Evolutionary conservation across 92 coral and sea anemone species (phyloP), one percentile per base, ranked within the genome.

Genomic region (Siderastrea siderea): DNA sequence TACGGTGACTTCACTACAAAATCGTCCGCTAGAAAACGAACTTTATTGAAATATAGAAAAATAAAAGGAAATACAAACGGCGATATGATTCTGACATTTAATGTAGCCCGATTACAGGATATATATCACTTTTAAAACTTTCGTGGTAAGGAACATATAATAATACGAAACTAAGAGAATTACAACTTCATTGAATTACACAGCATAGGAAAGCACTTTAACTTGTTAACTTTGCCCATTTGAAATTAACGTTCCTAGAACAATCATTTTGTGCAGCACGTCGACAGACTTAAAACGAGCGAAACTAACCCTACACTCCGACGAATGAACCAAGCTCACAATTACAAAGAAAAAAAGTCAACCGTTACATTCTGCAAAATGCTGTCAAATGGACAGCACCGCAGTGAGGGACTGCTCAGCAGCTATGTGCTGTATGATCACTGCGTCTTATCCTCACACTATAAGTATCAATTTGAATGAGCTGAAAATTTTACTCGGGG

Each of bases 21-120:
- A 65, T 8, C n/a, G 69, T 2, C 19, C 71, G 59, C 86, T 82
- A 82, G 69, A 70, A 81, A 82, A 82, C 68, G 14, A 82, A 62
- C 79, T 84, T 84, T 83, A 83, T 70, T 84, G 80, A 84, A 74
- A 61, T 82, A 49, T 50, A 73, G 73, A 58, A 70, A 81, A 82
- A 44, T 4, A 51, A 64, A 81, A 81, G 52, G 53, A 58, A 54
- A 57, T 68, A 81, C 77, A 71, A 82, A 57, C 49, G 66, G 46
- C 13, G 58, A 70, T 47, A 70, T n/a, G 47, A 70, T 70, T 82
- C 49, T 47, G 66, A 14, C 53, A 81, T 52, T 52, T 38, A 5
- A 16, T 44, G 46, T 44, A 71, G 78, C 86, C 77, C 54, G 54
- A 69, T 71, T 46, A 57, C 68, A 69, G 58, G 77, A 82, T 69